Evolutionary conservation across 2,888 invertebrate species (phyloP).

Genomic region (Oxyscelio sp.): DNA sequence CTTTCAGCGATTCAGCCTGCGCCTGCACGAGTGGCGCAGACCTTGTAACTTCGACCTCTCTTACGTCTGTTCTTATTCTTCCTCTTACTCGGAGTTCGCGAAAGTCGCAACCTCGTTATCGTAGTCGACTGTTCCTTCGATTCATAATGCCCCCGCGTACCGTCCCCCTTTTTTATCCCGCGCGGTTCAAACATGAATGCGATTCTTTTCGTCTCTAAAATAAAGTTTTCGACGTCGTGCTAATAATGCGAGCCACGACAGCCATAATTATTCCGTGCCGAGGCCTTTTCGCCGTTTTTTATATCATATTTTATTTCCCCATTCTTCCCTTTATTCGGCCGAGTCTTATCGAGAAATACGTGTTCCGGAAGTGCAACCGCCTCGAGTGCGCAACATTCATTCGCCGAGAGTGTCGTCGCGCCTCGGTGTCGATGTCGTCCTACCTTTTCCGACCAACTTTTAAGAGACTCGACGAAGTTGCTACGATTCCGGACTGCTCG

Average conservation of each 20-base stretch:
- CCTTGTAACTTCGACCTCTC: slow-evolving; percentile 67
- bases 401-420: slow-evolving; percentile 16
- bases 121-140: slow-evolving; percentile 65
- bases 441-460: slow-evolving; percentile 18
- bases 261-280: slow-evolving; percentile 67
- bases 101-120: slow-evolving; percentile 74
- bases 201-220: slow-evolving; percentile 76
- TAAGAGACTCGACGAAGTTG: slow-evolving; percentile 5
- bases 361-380: slow-evolving; percentile 51
- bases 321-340: slow-evolving; percentile 20
- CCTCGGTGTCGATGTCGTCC: neutral
- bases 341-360: slow-evolving; percentile 52
- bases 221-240: slow-evolving; percentile 81
- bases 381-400: slow-evolving; percentile 47
- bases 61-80: slow-evolving; percentile 71
- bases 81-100: slow-evolving; percentile 56
- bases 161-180: slow-evolving; percentile 26
- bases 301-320: slow-evolving; percentile 30
- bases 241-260: slow-evolving; percentile 80
- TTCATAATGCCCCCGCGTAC: slow-evolving; percentile 49
- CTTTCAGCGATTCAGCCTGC: slow-evolving; percentile 78
- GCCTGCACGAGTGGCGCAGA: slow-evolving; percentile 63
- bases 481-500: slow-evolving; percentile 24
- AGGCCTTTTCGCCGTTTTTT: slow-evolving; percentile 54
- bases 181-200: slow-evolving; percentile 57